These are phyloP conservation scores for Potamilus streckersoni DNA, from an alignment of 1,140 invertebrate species.

Conservation along the genomic window DNA sequence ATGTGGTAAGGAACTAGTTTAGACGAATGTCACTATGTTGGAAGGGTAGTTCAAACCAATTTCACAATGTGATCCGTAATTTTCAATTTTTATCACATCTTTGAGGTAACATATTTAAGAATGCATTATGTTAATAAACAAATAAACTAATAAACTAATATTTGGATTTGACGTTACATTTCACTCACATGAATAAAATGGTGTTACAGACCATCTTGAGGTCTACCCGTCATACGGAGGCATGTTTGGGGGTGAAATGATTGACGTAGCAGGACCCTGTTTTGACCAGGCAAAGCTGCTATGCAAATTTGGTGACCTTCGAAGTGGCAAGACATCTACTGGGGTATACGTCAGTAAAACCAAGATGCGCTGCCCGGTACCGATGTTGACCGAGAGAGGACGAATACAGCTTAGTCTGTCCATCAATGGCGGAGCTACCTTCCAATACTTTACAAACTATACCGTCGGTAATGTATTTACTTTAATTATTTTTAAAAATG, in stretches of 20 bases:
- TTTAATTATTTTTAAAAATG: too few species aligned
- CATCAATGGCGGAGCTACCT: conserved; percentile 1
- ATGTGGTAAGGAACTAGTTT: too few species aligned
- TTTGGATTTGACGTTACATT: too few species aligned
- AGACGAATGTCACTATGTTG: too few species aligned
- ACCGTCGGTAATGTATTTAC: conserved; percentile 13
- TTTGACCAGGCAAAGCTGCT: conserved; percentile 5
- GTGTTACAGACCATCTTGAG: conserved; percentile 18
- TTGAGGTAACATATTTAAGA: too few species aligned
- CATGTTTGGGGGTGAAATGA: conserved; percentile 47
- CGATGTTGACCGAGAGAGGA: conserved; percentile 24
- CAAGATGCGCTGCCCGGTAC: conserved; percentile 30
- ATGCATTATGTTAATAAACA: too few species aligned
- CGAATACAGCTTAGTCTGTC: conserved; percentile 19
- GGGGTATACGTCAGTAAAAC: background rate
- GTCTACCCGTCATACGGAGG: conserved; percentile 30
- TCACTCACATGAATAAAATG: too few species aligned
- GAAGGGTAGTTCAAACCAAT: too few species aligned
- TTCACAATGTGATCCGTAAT: too few species aligned
- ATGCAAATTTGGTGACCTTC: conserved; percentile 33
- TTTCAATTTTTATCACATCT: too few species aligned
- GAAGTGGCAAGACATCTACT: background rate
- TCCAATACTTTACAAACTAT: conserved; percentile 4
- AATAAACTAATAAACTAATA: too few species aligned
- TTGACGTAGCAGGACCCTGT: conserved; percentile 39